These are phyloP conservation scores for Pseudococcus jackbeardsleyi DNA, from an alignment of 2,888 invertebrate species.

Conservation along the genomic window DNA sequence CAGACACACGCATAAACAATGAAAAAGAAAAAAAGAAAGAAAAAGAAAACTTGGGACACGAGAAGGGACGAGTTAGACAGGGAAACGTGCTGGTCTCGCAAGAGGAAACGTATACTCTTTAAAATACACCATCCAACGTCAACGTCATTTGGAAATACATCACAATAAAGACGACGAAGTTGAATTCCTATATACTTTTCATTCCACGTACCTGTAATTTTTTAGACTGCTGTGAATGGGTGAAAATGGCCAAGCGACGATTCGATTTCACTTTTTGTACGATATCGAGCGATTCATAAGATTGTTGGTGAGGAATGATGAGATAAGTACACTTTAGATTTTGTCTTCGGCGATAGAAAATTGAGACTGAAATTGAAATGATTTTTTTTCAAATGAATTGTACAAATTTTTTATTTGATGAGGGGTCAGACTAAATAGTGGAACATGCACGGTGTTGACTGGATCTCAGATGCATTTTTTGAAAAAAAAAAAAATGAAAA, in stretches of 20 bases:
- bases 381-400: too few relatives aligned
- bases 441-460: too few relatives aligned
- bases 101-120: neutral
- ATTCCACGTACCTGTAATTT: too few relatives aligned
- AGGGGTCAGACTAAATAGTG: too few relatives aligned
- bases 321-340: too few relatives aligned
- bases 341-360: too few relatives aligned
- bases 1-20: constrained; percentile 1
- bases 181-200: neutral
- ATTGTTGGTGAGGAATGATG: too few relatives aligned
- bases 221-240: too few relatives aligned
- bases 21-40: neutral
- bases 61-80: neutral
- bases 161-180: neutral
- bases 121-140: neutral
- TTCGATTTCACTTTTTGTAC: neutral
- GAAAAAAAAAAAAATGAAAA: too few relatives aligned
- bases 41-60: constrained; percentile 2
- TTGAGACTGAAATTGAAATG: too few relatives aligned
- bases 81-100: constrained; percentile 16
- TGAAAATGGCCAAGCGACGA: neutral
- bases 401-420: too few relatives aligned
- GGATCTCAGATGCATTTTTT: too few relatives aligned
- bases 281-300: neutral
- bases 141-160: constrained; percentile 5